Evolutionary conservation across 2,888 invertebrate genomes (phyloP).

Genomic region (Aphodius sticticus): DNA sequence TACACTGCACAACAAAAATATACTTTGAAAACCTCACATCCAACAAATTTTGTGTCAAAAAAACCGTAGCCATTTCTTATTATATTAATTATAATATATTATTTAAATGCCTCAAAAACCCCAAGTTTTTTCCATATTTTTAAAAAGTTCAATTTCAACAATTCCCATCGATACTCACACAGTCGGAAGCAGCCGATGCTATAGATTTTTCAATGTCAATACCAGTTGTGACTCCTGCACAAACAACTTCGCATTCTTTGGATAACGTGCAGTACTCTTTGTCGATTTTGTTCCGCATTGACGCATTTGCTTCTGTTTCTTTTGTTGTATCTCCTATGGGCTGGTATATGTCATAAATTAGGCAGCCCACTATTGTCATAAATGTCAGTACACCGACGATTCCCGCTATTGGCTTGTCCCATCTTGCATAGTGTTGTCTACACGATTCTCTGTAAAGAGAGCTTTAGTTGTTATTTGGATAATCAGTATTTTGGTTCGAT

Average conservation of each 20-base stretch:
- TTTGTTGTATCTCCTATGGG: neutral
- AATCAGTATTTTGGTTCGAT: too few species aligned
- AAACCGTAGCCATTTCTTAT: too few species aligned
- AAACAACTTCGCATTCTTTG: neutral
- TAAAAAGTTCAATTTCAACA: neutral
- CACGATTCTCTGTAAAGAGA: neutral
- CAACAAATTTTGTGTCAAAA: neutral
- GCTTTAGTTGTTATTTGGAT: too few species aligned
- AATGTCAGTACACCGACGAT: constrained; percentile 10
- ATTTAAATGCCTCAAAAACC: too few species aligned
- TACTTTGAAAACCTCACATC: neutral
- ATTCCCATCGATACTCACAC: neutral
- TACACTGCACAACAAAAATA: neutral
- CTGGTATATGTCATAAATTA: neutral
- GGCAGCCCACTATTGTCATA: neutral
- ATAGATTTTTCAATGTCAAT: neutral
- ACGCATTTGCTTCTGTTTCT: neutral
- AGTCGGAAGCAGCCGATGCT: neutral
- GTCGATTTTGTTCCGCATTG: neutral
- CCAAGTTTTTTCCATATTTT: too few species aligned
- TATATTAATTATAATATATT: too few species aligned
- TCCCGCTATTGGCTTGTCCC: constrained; percentile 10
- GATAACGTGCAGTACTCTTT: neutral
- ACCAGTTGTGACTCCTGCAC: neutral
- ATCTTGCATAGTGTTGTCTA: constrained; percentile 10